Percentiles rank a stretch among this genome's conserved stretches.
phyloP scores from a whole-genome alignment of 1,140 invertebrate genomes.

The Drepana arcuata region DNA sequence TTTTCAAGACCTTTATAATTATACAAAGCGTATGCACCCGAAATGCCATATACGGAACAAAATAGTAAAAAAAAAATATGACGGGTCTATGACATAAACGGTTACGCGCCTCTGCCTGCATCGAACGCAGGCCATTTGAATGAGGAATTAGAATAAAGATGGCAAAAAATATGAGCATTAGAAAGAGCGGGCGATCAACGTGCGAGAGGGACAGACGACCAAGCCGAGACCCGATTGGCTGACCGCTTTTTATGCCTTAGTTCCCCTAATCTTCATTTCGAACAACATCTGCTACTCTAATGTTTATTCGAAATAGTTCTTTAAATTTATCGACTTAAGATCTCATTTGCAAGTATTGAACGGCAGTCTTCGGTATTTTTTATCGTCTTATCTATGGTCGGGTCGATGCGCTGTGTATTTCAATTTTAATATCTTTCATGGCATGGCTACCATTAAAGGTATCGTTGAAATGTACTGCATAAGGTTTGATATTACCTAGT shows the following conservation, averaged over 20 bases:
- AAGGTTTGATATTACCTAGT: too few relatives aligned
- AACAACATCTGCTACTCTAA: slow-evolving; percentile 59
- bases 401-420: too few relatives aligned
- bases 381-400: not conserved
- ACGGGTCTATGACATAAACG: slow-evolving; percentile 28
- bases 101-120: slow-evolving; percentile 55
- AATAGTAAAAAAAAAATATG: slow-evolving; percentile 5
- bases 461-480: too few relatives aligned
- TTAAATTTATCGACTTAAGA: slow-evolving; percentile 56
- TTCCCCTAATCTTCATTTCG: slow-evolving; percentile 69
- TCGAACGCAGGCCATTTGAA: slow-evolving; percentile 62
- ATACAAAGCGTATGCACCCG: slow-evolving; percentile 7
- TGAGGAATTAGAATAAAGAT: slow-evolving; percentile 68
- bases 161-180: slow-evolving; percentile 69
- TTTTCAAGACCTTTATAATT: too few relatives aligned
- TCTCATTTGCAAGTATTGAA: slow-evolving; percentile 38
- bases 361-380: not conserved
- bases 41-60: slow-evolving; percentile 4
- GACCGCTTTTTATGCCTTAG: slow-evolving; percentile 68
- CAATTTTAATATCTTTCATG: too few relatives aligned
- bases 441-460: too few relatives aligned
- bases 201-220: slow-evolving; percentile 34
- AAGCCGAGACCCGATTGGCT: slow-evolving; percentile 42
- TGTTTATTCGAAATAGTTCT: slow-evolving; percentile 60
- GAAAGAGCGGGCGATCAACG: slow-evolving; percentile 43